Base-by-base conservation (phyloP, 2,888 invertebrate species). In the Amiota communis region DNA sequence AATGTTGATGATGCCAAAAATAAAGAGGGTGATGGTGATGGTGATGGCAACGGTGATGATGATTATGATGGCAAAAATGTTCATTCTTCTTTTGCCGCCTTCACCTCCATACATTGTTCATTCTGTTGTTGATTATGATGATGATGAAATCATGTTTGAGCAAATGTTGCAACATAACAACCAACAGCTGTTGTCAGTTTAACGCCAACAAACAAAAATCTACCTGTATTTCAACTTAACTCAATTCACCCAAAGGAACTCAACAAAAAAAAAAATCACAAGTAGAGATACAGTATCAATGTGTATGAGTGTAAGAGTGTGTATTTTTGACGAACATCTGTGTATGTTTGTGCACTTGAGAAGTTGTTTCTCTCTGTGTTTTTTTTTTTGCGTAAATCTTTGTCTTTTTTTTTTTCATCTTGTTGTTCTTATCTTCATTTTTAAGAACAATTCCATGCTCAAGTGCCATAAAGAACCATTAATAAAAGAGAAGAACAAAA, bases 131-230 rank as follows among this genome's bases (percentile, higher is more conserved):
- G 36, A 36, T 36, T 4, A 17, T 59, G 59, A 15, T 59, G 13
- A 59, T 59, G 20, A 59, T 59, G 20, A 63, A 63, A 63, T 63
- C 46, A 63, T 63, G 63, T 63, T 63, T 23, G 17, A 63, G 53
- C 68, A 68, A 68, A 53, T 68, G 68, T 56, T 57, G 47, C 53
- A 69, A 36, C 69, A 36, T 36, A 56, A 23, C 69, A 69, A 69
- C 53, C 20, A 48, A 80, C 82, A 83, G 84, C 82, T 83, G 84
- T 84, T 82, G 82, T 75, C 74, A 74, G 76, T 74, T 80, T 13
- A 72, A 74, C 71, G 71, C 75, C 72, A 68, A 13, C 51, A 57
- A 56, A 17, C 20, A 13, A 51, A 53, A 36, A 13, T 57, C 74
- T 83, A 84, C 77, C 82, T 84, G 81, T 76, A 64, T 36, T 36